These are phyloP conservation scores for Petrocephalus sullivani DNA, from an alignment of 2,797 vertebrate species.

Conservation along the genomic window DNA sequence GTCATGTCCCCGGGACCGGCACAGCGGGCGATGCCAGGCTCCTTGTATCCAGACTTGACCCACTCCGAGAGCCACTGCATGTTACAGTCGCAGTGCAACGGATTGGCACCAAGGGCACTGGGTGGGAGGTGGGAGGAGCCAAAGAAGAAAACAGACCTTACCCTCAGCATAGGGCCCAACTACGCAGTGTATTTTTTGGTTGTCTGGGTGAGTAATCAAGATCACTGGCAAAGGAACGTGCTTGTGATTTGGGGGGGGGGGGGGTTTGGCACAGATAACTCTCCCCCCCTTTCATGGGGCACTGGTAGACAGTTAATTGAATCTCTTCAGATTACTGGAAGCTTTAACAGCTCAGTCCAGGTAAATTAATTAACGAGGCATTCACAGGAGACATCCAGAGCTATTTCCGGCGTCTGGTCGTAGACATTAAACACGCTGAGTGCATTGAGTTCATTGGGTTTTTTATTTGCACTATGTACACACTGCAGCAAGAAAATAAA, in stretches of 20 bases:
- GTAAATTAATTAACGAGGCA: background rate
- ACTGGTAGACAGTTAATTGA: background rate
- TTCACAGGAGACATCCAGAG: background rate
- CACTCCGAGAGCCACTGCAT: slow-evolving; percentile 98
- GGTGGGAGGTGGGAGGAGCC: slow-evolving; percentile 21
- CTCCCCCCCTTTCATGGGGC: background rate
- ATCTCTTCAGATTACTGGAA: background rate
- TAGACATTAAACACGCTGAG: background rate
- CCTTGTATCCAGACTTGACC: slow-evolving; percentile 97
- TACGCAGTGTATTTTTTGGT: background rate
- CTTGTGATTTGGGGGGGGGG: slow-evolving; percentile 20
- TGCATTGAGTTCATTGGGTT: background rate
- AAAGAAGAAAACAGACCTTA: background rate
- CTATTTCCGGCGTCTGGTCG: background rate
- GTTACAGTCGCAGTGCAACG: slow-evolving; percentile 92
- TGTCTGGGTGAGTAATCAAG: background rate
- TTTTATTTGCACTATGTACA: background rate
- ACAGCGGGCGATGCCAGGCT: slow-evolving; percentile 93
- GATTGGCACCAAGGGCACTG: slow-evolving; percentile 94
- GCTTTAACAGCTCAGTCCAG: background rate
- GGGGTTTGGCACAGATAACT: background rate
- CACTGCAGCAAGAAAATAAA: background rate
- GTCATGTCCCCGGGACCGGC: slow-evolving; percentile 91
- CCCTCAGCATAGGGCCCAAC: background rate
- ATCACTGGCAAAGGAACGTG: background rate